Conservation (phyloP, 2,113 vertebrate genomes). For the Nothobranchius furzeri region DNA sequence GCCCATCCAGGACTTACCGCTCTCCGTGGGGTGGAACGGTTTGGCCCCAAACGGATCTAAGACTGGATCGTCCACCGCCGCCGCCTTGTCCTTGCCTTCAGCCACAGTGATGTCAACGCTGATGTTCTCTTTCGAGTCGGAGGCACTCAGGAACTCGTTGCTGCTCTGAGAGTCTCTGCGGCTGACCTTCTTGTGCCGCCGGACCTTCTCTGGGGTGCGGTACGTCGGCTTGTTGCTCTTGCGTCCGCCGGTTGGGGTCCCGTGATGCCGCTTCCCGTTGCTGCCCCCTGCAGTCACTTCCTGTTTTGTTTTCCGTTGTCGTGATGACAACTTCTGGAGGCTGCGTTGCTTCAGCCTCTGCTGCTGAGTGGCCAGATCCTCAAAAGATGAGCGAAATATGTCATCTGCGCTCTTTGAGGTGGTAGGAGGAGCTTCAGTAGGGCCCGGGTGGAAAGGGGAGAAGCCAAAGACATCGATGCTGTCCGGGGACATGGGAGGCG, state of each 20-base stretch:
- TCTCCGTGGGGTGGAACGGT: slow-evolving; percentile 88
- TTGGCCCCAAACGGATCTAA: slow-evolving; percentile 93
- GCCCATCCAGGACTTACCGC: slow-evolving; percentile 79
- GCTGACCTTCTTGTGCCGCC: slow-evolving; percentile 87
- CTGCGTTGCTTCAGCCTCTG: slow-evolving; percentile 89
- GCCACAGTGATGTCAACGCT: slow-evolving; percentile 78
- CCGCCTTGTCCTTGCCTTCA: slow-evolving; percentile 83
- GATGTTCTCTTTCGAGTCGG: slow-evolving; percentile 97
- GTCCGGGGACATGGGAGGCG: slow-evolving; percentile 75
- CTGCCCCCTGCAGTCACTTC: slow-evolving; percentile 76
- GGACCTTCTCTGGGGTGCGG: slow-evolving; percentile 89
- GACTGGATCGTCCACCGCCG: slow-evolving; percentile 76
- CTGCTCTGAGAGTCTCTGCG: slow-evolving; percentile 96
- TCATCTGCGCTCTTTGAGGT: slow-evolving; percentile 81
- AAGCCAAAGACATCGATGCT: slow-evolving; percentile 89
- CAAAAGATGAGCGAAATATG: slow-evolving; percentile 83
- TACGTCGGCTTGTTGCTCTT: slow-evolving; percentile 86
- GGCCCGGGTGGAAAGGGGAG: slow-evolving; percentile 86
- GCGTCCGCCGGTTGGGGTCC: slow-evolving; percentile 85
- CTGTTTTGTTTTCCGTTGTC: slow-evolving; percentile 91
- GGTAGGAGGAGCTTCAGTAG: slow-evolving; percentile 41
- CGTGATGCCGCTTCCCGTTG: slow-evolving; percentile 90
- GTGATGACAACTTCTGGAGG: slow-evolving; percentile 89
- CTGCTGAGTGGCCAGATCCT: slow-evolving; percentile 85
- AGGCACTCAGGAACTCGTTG: slow-evolving; percentile 92